Conservation (phyloP, 2,888 invertebrate species). For the Polymixis flavicincta region DNA sequence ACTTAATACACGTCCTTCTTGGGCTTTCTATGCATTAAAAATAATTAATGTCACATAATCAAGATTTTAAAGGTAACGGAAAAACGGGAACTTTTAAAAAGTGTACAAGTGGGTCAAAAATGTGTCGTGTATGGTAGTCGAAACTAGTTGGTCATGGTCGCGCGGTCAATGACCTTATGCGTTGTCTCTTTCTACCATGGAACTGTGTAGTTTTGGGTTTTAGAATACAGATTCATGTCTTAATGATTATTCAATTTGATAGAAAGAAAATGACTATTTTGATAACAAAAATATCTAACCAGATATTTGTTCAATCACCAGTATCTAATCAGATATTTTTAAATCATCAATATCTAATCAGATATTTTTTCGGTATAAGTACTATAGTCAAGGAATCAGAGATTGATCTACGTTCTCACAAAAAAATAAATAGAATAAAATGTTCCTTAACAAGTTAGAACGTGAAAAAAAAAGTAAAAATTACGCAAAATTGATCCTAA, state of each 20-base stretch:
- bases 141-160: constrained; percentile 78
- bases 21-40: constrained; percentile 16
- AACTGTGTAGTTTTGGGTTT: neutral
- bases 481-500: neutral
- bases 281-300: neutral
- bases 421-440: neutral
- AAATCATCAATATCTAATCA: neutral
- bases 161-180: constrained; percentile 67
- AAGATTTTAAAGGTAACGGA: constrained; percentile 40
- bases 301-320: too few species aligned
- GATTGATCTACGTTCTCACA: too few species aligned
- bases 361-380: too few species aligned
- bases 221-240: neutral
- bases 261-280: neutral
- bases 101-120: constrained; percentile 77
- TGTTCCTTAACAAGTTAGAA: neutral
- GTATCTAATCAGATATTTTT: neutral
- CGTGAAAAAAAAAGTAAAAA: too few species aligned
- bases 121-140: constrained; percentile 63
- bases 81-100: constrained; percentile 67
- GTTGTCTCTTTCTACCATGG: constrained; percentile 49
- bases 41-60: constrained; percentile 34
- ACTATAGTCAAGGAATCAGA: too few species aligned
- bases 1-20: neutral
- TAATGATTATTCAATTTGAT: neutral